Percentiles rank a stretch among this genome's conserved stretches.
Evolutionary conservation across 2,797 vertebrate species (phyloP).

Genomic region (Hippoglossus hippoglossus): DNA sequence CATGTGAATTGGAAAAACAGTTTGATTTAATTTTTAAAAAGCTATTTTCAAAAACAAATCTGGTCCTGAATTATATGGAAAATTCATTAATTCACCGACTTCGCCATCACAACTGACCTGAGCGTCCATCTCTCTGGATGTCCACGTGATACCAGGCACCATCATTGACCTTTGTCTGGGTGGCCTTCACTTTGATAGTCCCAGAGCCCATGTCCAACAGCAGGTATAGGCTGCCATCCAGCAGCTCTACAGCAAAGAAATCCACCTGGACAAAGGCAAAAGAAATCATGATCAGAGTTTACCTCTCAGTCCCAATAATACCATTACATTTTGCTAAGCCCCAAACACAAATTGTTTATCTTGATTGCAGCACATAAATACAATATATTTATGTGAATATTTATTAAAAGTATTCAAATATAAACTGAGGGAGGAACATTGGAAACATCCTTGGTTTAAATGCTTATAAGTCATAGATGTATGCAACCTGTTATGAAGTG

Average conservation of each 20-base stretch:
- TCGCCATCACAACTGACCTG: slow-evolving; percentile 83
- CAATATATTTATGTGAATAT: not conserved
- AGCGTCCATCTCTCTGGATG: slow-evolving; percentile 96
- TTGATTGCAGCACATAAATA: no score
- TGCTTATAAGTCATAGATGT: not conserved
- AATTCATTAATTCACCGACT: not conserved
- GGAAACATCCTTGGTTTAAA: not conserved
- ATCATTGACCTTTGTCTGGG: slow-evolving; percentile 97
- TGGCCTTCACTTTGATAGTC: slow-evolving; percentile 98
- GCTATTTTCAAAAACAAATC: not conserved
- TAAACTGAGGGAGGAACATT: not conserved
- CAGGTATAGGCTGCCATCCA: slow-evolving; percentile 95
- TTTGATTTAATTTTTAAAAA: no score
- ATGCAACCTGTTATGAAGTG: not conserved
- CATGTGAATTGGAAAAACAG: no score
- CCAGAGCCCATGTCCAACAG: slow-evolving; percentile 99
- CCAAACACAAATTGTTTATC: no score
- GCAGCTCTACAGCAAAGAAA: slow-evolving; percentile 97
- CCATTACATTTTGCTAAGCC: no score
- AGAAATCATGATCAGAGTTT: not conserved
- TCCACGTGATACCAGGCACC: slow-evolving; percentile 99
- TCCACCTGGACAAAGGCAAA: slow-evolving; percentile 84
- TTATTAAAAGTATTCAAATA: not conserved
- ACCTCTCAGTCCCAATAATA: not conserved
- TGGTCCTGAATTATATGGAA: not conserved